Evolutionary conservation across 1,140 invertebrate species (phyloP), one percentile per base, ranked within the genome.

Genomic region (Hirudo medicinalis): DNA sequence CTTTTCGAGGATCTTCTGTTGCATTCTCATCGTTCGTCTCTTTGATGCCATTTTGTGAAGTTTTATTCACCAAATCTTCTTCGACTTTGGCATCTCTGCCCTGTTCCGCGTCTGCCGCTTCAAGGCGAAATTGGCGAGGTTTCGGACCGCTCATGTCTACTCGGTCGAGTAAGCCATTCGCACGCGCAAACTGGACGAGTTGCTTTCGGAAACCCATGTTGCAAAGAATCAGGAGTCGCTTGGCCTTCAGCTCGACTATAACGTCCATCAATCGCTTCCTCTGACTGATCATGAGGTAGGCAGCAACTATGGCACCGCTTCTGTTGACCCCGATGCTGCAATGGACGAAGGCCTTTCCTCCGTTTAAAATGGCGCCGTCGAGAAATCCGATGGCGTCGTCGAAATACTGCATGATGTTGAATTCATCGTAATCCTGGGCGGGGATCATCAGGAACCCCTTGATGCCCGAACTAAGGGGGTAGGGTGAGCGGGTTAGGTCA

Each of bases 281-380:
- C 60, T 49, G 43, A 25, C 29, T 29, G 60, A 66, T 36, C 63
- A 72, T 72, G 4, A 72, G 32, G 63, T 72, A 72, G 32, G 71
- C 71, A 19, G 66, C 66, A 5, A 43, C 60, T 17, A 72, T 49
- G 29, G 57, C 57, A 15, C 72, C 72, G 25, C 72, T 74, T 25
- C 74, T 69, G 20, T 73, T 74, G 43, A 75, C 73, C 15, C 74
- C 74, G 67, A 75, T 73, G 13, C 49, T 69, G 57, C 74, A 75
- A 29, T 75, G 74, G 17, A 75, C 74, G n/a, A 75, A 67, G 17
- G 69, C 55, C 54, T 57, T 68, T 5, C 74, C 72, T 29, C 73
- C 73, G 32, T 54, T 29, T 40, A 40, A 29, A n/a, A 57, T 71
- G 20, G 70, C 72, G 22, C 71, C 66, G 54, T 75, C 74, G 17